Evolutionary conservation across 2,888 invertebrate species (phyloP).

Genomic region (Ophraella communa): DNA sequence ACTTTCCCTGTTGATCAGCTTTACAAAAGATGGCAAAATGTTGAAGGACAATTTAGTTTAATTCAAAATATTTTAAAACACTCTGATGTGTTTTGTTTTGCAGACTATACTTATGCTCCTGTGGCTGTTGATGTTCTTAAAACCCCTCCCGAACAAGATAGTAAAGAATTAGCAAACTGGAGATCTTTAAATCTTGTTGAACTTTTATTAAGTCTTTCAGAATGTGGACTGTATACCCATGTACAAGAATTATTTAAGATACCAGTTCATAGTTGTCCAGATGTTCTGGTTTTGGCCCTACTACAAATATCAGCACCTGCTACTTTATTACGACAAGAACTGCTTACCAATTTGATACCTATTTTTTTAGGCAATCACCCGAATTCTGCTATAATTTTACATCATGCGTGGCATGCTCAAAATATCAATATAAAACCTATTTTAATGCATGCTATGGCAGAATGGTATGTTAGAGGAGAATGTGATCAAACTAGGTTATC

Average conservation of each 20-base stretch:
- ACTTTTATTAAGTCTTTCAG: slow-evolving; percentile 83
- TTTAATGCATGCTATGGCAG: slow-evolving; percentile 96
- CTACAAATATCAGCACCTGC: slow-evolving; percentile 86
- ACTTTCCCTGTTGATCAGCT: slow-evolving; percentile 89
- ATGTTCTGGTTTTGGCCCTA: slow-evolving; percentile 87
- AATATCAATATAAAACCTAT: slow-evolving; percentile 74
- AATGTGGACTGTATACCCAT: slow-evolving; percentile 81
- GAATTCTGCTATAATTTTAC: slow-evolving; percentile 94
- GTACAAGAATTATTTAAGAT: slow-evolving; percentile 90
- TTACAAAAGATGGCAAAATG: slow-evolving; percentile 91
- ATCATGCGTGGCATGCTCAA: slow-evolving; percentile 93
- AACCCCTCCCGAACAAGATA: slow-evolving; percentile 92
- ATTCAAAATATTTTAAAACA: slow-evolving; percentile 86
- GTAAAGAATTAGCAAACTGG: slow-evolving; percentile 93
- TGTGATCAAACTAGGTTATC: slow-evolving; percentile 89
- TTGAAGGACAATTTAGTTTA: slow-evolving; percentile 91
- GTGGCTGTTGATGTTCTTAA: slow-evolving; percentile 90
- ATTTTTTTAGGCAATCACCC: slow-evolving; percentile 95
- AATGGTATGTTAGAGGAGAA: slow-evolving; percentile 93
- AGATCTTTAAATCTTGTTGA: slow-evolving; percentile 92
- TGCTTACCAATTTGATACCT: slow-evolving; percentile 86
- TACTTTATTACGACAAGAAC: slow-evolving; percentile 81
- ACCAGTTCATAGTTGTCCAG: slow-evolving; percentile 92
- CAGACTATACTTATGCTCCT: slow-evolving; percentile 87
- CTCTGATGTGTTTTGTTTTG: slow-evolving; percentile 93